Conservation (phyloP, 2,888 invertebrate species). For the Caenorhabditis sulstoni region DNA sequence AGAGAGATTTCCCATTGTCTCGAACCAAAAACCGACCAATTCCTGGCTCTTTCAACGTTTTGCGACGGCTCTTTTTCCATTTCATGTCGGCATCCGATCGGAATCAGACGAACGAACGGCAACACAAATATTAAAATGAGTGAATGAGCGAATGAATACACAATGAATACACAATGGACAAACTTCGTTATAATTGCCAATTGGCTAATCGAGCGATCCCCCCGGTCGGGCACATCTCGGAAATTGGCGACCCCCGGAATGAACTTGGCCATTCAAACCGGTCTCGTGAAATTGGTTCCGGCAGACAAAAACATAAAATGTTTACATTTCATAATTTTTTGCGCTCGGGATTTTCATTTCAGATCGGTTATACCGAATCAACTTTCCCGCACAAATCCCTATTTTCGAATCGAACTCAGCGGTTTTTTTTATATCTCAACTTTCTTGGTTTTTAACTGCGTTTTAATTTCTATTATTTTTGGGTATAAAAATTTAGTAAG, state of each 20-base stretch:
- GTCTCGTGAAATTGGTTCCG: conserved; percentile 26
- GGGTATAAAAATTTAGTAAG: no score
- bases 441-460: no score
- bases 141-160: background rate
- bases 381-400: no score
- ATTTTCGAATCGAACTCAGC: no score
- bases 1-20: conserved; percentile 43
- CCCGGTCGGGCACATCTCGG: background rate
- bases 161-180: conserved; percentile 46
- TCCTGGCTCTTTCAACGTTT: background rate
- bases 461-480: no score
- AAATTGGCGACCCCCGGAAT: no score
- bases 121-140: conserved; percentile 34
- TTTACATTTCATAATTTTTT: conserved; percentile 7
- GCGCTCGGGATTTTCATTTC: no score
- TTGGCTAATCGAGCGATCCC: conserved; percentile 17
- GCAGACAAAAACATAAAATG: background rate
- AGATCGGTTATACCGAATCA: no score
- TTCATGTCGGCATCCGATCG: background rate
- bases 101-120: background rate
- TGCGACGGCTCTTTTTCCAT: background rate
- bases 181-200: conserved; percentile 30
- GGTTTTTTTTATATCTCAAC: no score
- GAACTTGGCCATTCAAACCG: background rate
- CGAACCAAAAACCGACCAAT: conserved; percentile 3